Evolutionary conservation across 1,140 invertebrate genomes (phyloP).

Genomic region (Drosophila rufa): DNA sequence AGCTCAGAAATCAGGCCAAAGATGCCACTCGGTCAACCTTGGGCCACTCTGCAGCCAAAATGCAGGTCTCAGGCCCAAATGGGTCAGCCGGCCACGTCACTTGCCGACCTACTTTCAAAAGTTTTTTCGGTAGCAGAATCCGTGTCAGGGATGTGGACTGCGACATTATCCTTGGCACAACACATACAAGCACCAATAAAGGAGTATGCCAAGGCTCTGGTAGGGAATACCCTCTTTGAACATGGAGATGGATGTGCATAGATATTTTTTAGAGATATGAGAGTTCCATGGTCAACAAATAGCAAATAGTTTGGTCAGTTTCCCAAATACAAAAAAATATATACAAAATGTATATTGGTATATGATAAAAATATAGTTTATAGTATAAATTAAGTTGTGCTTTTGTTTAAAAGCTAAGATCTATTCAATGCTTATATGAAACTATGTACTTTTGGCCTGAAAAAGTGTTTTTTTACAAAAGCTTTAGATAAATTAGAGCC

Average conservation of each 20-base stretch:
- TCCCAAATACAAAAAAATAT: too few species aligned
- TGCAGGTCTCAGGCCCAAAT: slow-evolving; percentile 22
- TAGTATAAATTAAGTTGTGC: too few species aligned
- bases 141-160: slow-evolving; percentile 33
- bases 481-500: too few species aligned
- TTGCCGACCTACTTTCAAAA: slow-evolving; percentile 28
- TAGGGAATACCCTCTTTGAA: not conserved
- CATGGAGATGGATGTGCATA: not conserved
- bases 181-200: not conserved
- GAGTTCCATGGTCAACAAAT: not conserved
- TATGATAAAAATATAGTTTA: too few species aligned
- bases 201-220: not conserved
- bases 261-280: not conserved
- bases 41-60: not conserved
- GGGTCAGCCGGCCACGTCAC: slow-evolving; percentile 42
- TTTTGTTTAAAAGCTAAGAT: too few species aligned
- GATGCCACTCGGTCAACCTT: slow-evolving; percentile 8
- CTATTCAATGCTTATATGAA: too few species aligned
- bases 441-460: too few species aligned
- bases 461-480: too few species aligned
- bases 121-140: slow-evolving; percentile 10
- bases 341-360: too few species aligned
- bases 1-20: slow-evolving; percentile 9
- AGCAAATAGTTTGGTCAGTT: too few species aligned
- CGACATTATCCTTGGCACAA: slow-evolving; percentile 13